Evolutionary conservation across 2,888 invertebrate genomes (phyloP).

Genomic region (Lamellibrachia satsuma): DNA sequence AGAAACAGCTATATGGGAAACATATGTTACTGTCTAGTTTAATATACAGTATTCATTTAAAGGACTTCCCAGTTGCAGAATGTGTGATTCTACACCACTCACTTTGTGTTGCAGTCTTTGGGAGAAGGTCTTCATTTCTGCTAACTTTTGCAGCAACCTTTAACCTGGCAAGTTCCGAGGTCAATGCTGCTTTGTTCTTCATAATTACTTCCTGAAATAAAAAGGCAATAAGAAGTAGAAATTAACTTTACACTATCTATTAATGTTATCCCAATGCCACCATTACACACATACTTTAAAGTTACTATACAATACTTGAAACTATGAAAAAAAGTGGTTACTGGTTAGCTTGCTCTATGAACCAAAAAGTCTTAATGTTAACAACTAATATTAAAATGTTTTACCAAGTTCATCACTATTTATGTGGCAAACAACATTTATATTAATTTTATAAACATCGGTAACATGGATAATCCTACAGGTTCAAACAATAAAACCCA

Average conservation of each 20-base stretch:
- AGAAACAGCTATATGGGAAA: no score
- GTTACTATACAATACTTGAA: neutral
- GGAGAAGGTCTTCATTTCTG: slow-evolving; percentile 38
- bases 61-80: neutral
- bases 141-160: slow-evolving; percentile 43
- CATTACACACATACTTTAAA: neutral
- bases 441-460: no score
- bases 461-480: neutral
- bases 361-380: no score
- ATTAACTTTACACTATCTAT: no score
- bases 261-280: neutral
- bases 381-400: neutral
- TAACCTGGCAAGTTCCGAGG: slow-evolving; percentile 44
- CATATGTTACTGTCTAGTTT: neutral
- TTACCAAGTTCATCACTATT: neutral
- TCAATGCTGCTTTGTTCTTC: slow-evolving; percentile 45
- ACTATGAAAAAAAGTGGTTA: neutral
- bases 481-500: neutral
- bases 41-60: neutral
- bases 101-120: slow-evolving; percentile 14
- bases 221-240: neutral
- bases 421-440: neutral
- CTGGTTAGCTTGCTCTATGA: neutral
- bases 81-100: neutral
- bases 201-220: slow-evolving; percentile 39